A percentile compares a stretch with the other conserved stretches of the same genome.
These are phyloP conservation scores for Rhynchonema sp. DNA, from an alignment of 2,888 invertebrate species.

Conservation along the genomic window DNA sequence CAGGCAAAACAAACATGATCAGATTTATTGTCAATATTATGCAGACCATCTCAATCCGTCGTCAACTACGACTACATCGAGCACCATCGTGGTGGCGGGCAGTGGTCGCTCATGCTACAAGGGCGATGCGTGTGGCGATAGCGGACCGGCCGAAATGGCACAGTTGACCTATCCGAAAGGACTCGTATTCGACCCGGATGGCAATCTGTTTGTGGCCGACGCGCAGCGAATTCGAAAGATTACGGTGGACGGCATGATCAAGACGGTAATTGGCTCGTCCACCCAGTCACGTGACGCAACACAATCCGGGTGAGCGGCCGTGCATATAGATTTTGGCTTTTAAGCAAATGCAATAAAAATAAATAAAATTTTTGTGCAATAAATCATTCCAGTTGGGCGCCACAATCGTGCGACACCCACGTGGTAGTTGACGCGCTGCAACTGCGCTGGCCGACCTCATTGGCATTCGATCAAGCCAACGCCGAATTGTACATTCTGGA, in stretches of 20 bases:
- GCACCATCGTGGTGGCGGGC: conserved; percentile 84
- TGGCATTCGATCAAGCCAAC: conserved; percentile 78
- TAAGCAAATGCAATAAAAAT: no score
- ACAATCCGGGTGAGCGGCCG: no score
- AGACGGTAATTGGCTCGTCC: conserved; percentile 35
- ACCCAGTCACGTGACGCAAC: no score
- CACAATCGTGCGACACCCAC: neutral
- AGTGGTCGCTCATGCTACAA: conserved; percentile 66
- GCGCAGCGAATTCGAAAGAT: conserved; percentile 87
- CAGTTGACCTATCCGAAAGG: conserved; percentile 90
- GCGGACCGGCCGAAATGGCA: conserved; percentile 68
- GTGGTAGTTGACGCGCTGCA: conserved; percentile 45
- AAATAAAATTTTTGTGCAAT: no score
- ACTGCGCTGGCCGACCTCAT: conserved; percentile 89
- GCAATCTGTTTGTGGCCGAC: conserved; percentile 60
- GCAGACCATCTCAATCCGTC: no score
- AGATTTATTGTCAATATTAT: no score
- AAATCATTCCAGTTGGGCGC: neutral
- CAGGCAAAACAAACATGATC: no score
- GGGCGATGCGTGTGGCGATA: conserved; percentile 72
- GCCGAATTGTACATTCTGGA: conserved; percentile 87
- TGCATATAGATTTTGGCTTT: no score
- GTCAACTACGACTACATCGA: no score
- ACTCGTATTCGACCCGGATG: conserved; percentile 79
- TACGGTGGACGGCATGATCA: conserved; percentile 50